Evolutionary conservation across 2,888 invertebrate species (phyloP).

Genomic region (Pyrrhosoma nymphula): DNA sequence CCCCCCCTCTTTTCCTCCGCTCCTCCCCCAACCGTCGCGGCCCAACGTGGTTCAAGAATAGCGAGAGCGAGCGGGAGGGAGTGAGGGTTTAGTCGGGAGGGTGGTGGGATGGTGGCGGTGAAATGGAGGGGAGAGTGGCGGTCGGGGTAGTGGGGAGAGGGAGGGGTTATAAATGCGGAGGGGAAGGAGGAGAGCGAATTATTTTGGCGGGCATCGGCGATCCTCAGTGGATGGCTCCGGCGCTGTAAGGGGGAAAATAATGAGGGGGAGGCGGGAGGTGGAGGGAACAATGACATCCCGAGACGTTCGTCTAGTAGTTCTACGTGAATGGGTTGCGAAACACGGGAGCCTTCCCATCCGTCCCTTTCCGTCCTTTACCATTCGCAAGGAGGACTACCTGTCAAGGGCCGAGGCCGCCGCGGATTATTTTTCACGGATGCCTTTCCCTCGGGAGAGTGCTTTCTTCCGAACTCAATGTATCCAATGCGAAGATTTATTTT

Average conservation of each 20-base stretch:
- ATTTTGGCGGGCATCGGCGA: slow-evolving; percentile 65
- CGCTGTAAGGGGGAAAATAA: not conserved
- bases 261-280: not conserved
- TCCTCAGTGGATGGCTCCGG: not conserved
- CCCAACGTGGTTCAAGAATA: slow-evolving; percentile 64
- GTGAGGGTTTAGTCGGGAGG: not conserved
- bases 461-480: not conserved
- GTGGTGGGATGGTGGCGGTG: too few relatives aligned
- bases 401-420: not conserved
- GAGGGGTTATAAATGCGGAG: not conserved
- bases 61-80: slow-evolving; percentile 49
- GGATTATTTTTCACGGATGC: not conserved
- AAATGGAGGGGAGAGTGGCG: too few relatives aligned
- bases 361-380: not conserved
- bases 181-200: slow-evolving; percentile 36
- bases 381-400: not conserved
- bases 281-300: slow-evolving; percentile 57
- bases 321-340: slow-evolving; percentile 59
- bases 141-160: not conserved
- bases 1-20: not conserved
- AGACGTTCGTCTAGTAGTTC: not conserved
- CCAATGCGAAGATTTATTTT: too few relatives aligned
- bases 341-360: not conserved
- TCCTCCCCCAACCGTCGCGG: slow-evolving; percentile 18
- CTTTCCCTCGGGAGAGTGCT: not conserved